Evolutionary conservation across 2,113 vertebrate genomes (phyloP), one percentile per base, ranked within the genome.

Genomic region (Orcinus orca): DNA sequence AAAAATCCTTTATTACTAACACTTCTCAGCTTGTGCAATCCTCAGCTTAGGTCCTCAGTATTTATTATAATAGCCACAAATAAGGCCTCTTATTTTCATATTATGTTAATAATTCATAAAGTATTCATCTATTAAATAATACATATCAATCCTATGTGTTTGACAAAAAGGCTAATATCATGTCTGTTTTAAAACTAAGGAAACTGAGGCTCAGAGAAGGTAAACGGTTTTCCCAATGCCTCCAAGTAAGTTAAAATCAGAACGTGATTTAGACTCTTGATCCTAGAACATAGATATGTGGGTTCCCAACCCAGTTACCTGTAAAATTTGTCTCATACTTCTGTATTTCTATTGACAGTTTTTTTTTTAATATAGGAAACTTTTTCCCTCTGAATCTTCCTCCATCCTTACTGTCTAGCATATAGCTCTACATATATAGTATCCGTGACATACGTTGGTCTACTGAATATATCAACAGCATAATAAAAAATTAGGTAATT

Each of bases 141-240:
- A 36, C 41, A 20, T 58, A 76, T 55, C 2, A 73, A 63, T 81
- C 2, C 7, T 79, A 17, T 85, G 15, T 77, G 8, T 90, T 73
- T 89, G 25, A 26, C 7, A 50, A 88, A 38, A 14, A 85, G 3
- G 3, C 25, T 60, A 65, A 68, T 63, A 76, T 31, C 11, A 55
- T n/a, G 3, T 85, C 1, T 83, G 17, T 3, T 84, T 94, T 84
- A 95, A 90, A 96, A 65, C 53, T 21, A 13, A 95, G 44, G 41
- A 95, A 97, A 91, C 67, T 53, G 26, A 96, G 50, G 20, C 25
- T 95, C 7, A 68, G 15, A 4, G 31, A 95, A 89, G 21, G 20
- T n/a, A 15, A 87, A 14, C 36, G 29, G 7, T 71, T 92, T 92
- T 36, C 25, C 47, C 31, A 88, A 41, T 6, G 3, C 1, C 8